phyloP scores from a whole-genome alignment of 2,113 vertebrate species.

The Enhydra lutris region DNA sequence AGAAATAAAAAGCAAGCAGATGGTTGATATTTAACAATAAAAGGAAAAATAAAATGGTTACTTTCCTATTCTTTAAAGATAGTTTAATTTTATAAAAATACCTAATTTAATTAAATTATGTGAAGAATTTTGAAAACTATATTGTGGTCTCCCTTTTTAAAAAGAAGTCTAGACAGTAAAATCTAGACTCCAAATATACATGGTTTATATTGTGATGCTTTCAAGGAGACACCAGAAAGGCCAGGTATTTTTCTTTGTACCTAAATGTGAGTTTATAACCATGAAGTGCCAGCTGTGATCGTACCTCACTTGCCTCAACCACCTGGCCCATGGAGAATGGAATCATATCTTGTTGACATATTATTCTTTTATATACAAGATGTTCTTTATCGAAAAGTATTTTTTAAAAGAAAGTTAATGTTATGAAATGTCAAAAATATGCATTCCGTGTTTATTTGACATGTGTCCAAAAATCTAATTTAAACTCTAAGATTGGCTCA shows the following conservation, averaged over 20 bases:
- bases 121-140: conserved; percentile 58
- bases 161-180: conserved; percentile 51
- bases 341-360: conserved; percentile 66
- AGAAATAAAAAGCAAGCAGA: conserved; percentile 57
- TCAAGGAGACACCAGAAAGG: conserved; percentile 53
- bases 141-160: not conserved
- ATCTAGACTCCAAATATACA: conserved; percentile 34
- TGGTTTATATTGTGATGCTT: conserved; percentile 31
- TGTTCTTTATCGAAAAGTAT: conserved; percentile 33
- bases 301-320: not conserved
- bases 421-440: conserved; percentile 64
- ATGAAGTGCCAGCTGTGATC: not conserved
- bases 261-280: conserved; percentile 17
- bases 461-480: conserved; percentile 67
- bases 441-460: conserved; percentile 61
- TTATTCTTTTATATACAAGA: conserved; percentile 47
- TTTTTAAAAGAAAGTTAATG: conserved; percentile 45
- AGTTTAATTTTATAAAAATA: not conserved
- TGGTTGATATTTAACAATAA: not conserved
- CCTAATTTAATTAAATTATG: conserved; percentile 43
- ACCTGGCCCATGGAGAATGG: conserved; percentile 47
- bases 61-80: conserved; percentile 44
- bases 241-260: conserved; percentile 57
- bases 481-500: conserved; percentile 60
- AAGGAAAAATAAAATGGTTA: conserved; percentile 51